A percentile compares a stretch with the other conserved stretches of the same genome.
phyloP scores from a whole-genome alignment of 2,888 invertebrate genomes.

The Pyrgus malvae region DNA sequence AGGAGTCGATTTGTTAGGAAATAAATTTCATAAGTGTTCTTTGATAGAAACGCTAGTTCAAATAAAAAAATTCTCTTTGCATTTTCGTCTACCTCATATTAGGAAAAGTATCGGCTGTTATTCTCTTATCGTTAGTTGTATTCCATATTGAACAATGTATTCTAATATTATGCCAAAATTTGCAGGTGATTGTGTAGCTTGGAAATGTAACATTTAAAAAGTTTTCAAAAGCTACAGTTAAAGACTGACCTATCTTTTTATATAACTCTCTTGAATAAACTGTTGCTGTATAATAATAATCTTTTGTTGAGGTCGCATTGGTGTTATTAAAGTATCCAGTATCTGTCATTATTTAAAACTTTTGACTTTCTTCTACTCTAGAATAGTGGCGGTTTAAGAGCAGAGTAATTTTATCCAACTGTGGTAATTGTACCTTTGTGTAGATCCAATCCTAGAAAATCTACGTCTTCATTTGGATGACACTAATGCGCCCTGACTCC shows the following conservation, averaged over 20 bases:
- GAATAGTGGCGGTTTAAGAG: too few species aligned
- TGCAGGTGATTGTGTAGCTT: conserved; percentile 12
- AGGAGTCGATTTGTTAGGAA: background rate
- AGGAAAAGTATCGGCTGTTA: conserved; percentile 24
- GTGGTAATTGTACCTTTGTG: too few species aligned
- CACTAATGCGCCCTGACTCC: too few species aligned
- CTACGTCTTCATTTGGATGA: too few species aligned
- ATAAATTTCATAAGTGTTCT: conserved; percentile 25
- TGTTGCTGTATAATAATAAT: background rate
- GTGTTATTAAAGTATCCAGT: too few species aligned
- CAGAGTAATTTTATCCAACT: too few species aligned
- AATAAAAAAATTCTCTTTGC: conserved; percentile 35
- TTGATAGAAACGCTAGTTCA: conserved; percentile 15
- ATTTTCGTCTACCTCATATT: conserved; percentile 56
- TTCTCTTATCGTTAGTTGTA: conserved; percentile 7
- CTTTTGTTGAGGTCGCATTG: background rate
- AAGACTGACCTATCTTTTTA: conserved; percentile 22
- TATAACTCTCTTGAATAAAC: conserved; percentile 4
- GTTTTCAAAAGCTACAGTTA: conserved; percentile 9
- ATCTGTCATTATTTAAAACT: too few species aligned
- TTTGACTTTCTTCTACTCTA: too few species aligned
- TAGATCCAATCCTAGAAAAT: too few species aligned
- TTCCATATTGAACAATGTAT: conserved; percentile 9
- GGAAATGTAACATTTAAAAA: background rate
- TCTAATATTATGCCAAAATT: conserved; percentile 23